These are phyloP conservation scores for Himalopsyche anomala DNA, from an alignment of 2,888 invertebrate species.

Conservation along the genomic window DNA sequence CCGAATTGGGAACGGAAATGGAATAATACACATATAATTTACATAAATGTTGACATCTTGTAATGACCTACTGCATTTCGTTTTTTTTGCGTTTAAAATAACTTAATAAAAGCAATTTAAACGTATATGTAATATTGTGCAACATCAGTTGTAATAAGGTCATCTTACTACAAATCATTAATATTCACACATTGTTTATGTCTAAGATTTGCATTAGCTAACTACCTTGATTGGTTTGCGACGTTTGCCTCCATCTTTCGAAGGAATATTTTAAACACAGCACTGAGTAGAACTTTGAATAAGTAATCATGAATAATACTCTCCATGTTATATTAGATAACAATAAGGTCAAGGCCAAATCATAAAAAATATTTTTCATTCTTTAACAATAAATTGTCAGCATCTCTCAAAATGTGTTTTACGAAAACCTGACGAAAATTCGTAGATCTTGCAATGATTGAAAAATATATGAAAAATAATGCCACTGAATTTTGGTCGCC, in stretches of 20 bases:
- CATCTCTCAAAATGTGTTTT: no score
- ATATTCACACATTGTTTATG: background rate
- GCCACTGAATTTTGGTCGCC: no score
- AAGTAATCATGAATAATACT: slow-evolving; percentile 1
- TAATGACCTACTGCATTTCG: no score
- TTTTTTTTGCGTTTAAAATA: no score
- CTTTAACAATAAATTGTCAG: background rate
- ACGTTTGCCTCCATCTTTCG: background rate
- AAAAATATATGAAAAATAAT: no score
- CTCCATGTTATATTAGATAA: background rate
- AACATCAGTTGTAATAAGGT: background rate
- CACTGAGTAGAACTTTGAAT: background rate
- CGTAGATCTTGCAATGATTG: no score
- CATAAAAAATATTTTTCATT: background rate
- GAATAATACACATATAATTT: no score
- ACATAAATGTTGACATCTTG: no score
- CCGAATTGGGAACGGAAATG: no score
- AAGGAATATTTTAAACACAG: background rate
- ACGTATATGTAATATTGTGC: background rate
- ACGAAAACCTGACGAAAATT: no score
- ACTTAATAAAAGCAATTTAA: no score
- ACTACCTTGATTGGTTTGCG: background rate
- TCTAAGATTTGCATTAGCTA: background rate
- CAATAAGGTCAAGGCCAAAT: slow-evolving; percentile 6
- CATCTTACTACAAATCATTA: background rate